Evolutionary conservation across 2,113 vertebrate species (phyloP).

Genomic region (Poecile atricapillus): DNA sequence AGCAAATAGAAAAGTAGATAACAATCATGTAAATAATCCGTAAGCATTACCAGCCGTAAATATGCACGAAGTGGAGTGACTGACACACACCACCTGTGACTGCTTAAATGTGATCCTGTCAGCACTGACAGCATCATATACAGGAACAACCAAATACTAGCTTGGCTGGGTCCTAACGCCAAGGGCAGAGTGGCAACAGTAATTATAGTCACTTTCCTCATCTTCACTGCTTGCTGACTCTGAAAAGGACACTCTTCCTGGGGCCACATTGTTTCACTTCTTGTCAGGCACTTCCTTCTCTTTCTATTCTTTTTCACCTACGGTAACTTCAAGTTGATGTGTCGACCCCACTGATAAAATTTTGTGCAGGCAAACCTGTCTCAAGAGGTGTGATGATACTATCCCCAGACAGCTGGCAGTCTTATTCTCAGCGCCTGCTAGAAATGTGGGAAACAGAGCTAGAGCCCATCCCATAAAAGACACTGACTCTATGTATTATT

Average conservation of each 20-base stretch:
- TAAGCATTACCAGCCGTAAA: not conserved
- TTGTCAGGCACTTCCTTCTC: not conserved
- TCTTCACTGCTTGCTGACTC: not conserved
- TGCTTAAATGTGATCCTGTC: not conserved
- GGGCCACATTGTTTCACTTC: rapidly evolving
- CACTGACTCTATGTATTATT: not conserved
- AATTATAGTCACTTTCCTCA: not conserved
- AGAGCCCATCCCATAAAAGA: not conserved
- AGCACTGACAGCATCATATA: not conserved
- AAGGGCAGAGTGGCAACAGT: not conserved
- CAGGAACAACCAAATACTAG: not conserved
- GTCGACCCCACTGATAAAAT: not conserved
- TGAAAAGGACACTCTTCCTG: not conserved
- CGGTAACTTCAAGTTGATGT: not conserved
- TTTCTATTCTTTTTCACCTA: not conserved
- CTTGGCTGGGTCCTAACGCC: not conserved
- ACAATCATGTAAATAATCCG: rapidly evolving
- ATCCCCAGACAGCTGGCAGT: not conserved
- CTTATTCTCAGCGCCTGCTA: not conserved
- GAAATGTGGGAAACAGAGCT: not conserved
- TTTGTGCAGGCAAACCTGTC: not conserved
- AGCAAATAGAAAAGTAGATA: not conserved
- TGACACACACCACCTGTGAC: not conserved
- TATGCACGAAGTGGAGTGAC: not conserved
- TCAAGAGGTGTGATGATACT: not conserved